A percentile compares a stretch with the other conserved stretches of the same genome.
Conservation (phyloP, 2,888 invertebrate genomes). For the Lampropteryx suffumata region DNA sequence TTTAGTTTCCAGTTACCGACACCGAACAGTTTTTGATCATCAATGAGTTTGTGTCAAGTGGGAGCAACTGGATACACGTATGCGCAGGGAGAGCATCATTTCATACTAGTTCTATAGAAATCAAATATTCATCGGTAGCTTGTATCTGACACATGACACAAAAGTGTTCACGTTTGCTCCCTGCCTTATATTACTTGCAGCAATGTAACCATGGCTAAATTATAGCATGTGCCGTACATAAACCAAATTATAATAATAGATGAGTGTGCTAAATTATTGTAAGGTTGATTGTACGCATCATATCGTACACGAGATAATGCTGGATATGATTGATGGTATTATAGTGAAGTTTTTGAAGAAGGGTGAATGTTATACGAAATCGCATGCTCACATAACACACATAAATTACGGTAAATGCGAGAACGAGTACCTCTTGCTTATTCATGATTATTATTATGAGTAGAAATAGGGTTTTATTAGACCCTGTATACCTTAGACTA, state of each 20-base stretch:
- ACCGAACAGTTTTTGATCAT: no score
- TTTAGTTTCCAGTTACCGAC: no score
- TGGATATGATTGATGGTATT: conserved; percentile 67
- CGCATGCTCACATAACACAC: conserved; percentile 55
- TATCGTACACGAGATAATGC: conserved; percentile 56
- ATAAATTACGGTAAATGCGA: conserved; percentile 60
- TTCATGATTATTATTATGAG: conserved; percentile 45
- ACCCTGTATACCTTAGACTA: no score
- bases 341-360: conserved; percentile 50
- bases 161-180: no score
- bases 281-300: conserved; percentile 36
- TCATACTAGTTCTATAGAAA: no score
- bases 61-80: no score
- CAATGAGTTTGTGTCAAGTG: no score
- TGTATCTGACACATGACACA: no score
- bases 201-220: conserved; percentile 22
- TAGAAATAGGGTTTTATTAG: conserved; percentile 5
- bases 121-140: no score
- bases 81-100: no score
- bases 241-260: conserved; percentile 38
- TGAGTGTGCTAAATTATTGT: conserved; percentile 43
- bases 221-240: conserved; percentile 24
- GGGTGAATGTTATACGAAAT: conserved; percentile 52
- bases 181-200: no score
- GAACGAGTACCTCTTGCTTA: conserved; percentile 43